Evolutionary conservation across 2,113 vertebrate genomes (phyloP).

Genomic region (Symphodus melops): DNA sequence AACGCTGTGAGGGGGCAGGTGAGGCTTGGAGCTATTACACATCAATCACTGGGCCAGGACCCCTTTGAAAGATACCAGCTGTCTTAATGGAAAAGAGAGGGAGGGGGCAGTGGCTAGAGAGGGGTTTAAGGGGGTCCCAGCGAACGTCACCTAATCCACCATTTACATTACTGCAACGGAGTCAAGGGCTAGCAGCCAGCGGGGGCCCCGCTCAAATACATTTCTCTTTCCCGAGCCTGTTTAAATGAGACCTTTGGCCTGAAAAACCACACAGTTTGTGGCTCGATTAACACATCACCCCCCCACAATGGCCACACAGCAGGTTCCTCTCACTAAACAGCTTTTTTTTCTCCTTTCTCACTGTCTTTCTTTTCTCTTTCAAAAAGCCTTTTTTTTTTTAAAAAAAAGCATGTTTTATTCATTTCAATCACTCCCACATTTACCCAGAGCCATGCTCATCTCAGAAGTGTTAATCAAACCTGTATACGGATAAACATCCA

Average conservation of each 20-base stretch:
- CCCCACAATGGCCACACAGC: constrained; percentile 78
- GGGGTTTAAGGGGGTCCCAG: constrained; percentile 51
- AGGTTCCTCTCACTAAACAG: constrained; percentile 76
- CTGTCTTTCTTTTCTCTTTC: constrained; percentile 33
- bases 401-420: constrained; percentile 76
- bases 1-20: constrained; percentile 77
- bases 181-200: constrained; percentile 79
- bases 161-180: constrained; percentile 82
- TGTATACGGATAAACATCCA: constrained; percentile 54
- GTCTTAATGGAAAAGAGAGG: constrained; percentile 82
- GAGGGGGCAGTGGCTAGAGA: constrained; percentile 54
- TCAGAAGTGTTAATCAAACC: constrained; percentile 65
- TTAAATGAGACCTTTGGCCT: constrained; percentile 81
- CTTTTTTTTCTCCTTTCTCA: constrained; percentile 4
- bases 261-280: constrained; percentile 77
- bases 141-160: constrained; percentile 79
- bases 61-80: constrained; percentile 83
- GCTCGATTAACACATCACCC: constrained; percentile 83
- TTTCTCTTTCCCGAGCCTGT: constrained; percentile 70
- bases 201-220: constrained; percentile 75
- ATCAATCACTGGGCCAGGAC: constrained; percentile 84
- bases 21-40: constrained; percentile 83
- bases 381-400: constrained; percentile 68
- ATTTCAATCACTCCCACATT: constrained; percentile 73
- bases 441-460: constrained; percentile 66